Conservation (phyloP, 2,888 invertebrate genomes). For the Cheilosia impressa region DNA sequence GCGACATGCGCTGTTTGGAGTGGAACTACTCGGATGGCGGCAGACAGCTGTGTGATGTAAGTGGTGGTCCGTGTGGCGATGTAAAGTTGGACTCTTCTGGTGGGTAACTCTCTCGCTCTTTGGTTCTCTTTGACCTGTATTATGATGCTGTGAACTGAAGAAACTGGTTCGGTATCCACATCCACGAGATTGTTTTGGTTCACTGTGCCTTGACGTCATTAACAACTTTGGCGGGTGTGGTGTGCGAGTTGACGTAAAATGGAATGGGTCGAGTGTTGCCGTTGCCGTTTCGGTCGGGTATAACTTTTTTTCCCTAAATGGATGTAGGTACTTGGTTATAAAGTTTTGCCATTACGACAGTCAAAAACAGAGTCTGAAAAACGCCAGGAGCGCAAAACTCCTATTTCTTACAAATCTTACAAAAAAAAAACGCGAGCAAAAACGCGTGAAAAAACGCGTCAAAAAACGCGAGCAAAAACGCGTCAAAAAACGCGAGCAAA, state of each 20-base stretch:
- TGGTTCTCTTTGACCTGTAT: conserved; percentile 58
- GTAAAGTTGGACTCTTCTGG: conserved; percentile 19
- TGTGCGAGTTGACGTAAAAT: conserved; percentile 48
- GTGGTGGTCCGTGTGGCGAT: not conserved
- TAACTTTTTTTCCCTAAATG: too few relatives aligned
- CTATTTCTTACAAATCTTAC: too few relatives aligned
- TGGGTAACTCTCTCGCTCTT: conserved; percentile 5
- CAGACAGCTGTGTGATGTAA: conserved; percentile 71
- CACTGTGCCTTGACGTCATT: conserved; percentile 58
- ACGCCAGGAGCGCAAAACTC: too few relatives aligned
- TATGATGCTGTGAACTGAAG: conserved; percentile 35
- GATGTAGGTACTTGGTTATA: not conserved
- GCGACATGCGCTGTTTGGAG: conserved; percentile 64
- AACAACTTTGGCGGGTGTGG: not conserved
- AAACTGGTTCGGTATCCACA: conserved; percentile 20
- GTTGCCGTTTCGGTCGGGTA: too few relatives aligned
- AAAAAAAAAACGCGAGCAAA: too few relatives aligned
- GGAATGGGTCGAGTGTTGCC: conserved; percentile 16
- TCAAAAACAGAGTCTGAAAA: too few relatives aligned
- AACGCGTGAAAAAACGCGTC: too few relatives aligned
- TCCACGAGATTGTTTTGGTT: conserved; percentile 44
- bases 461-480: too few relatives aligned
- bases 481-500: too few relatives aligned
- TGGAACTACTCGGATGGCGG: conserved; percentile 37
- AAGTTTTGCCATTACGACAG: not conserved